Evolutionary conservation across 2,113 vertebrate genomes (phyloP).

Genomic region (Anthoscopus minutus): DNA sequence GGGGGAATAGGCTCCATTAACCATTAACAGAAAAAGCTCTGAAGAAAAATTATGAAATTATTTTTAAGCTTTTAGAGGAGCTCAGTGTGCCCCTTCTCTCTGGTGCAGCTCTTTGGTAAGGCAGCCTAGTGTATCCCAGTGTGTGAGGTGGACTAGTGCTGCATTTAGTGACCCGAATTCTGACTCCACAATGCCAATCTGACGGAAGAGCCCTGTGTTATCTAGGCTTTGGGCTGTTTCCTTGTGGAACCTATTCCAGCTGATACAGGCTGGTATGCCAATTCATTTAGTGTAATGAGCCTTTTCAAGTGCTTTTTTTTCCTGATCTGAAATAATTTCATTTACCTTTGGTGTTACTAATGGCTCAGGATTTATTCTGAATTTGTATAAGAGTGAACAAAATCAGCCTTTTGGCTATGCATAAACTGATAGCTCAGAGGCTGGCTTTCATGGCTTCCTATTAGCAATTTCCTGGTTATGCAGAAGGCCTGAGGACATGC

Average conservation of each 20-base stretch:
- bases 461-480: neutral
- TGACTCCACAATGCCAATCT: accelerated
- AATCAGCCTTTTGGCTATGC: neutral
- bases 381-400: neutral
- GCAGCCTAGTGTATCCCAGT: neutral
- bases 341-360: neutral
- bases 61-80: neutral
- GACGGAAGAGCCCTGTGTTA: accelerated
- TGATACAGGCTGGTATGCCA: neutral
- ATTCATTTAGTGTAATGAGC: neutral
- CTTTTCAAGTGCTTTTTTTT: neutral
- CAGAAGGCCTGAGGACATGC: neutral
- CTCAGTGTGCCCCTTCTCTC: accelerated
- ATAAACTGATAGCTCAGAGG: neutral
- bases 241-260: neutral
- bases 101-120: neutral
- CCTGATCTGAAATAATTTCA: neutral
- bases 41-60: neutral
- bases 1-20: neutral
- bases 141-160: neutral
- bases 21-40: neutral
- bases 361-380: neutral
- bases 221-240: neutral
- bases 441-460: neutral
- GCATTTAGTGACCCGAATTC: accelerated